These are phyloP conservation scores for Cynopterus brachyotis DNA, from an alignment of 2,113 vertebrate species.

Conservation along the genomic window DNA sequence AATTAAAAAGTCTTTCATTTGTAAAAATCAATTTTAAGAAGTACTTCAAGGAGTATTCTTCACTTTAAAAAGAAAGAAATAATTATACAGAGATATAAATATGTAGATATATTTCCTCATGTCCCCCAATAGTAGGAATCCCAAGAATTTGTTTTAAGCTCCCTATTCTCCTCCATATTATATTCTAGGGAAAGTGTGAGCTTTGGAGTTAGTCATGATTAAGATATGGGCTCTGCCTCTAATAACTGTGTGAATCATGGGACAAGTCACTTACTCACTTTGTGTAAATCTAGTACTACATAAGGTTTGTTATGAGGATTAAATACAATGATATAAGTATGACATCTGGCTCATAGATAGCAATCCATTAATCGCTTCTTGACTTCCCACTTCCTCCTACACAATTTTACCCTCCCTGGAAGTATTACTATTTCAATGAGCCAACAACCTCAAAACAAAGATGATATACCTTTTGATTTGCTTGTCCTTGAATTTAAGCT, in stretches of 20 bases:
- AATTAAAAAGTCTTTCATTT: neutral
- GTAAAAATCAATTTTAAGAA: slow-evolving; percentile 7
- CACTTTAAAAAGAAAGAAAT: neutral
- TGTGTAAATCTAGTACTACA: neutral
- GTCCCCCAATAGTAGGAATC: neutral
- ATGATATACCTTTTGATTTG: neutral
- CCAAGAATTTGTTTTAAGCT: neutral
- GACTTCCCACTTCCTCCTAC: neutral
- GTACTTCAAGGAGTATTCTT: neutral
- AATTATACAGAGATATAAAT: neutral
- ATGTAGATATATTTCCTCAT: neutral
- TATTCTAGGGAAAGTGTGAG: neutral
- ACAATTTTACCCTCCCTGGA: neutral
- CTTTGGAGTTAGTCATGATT: neutral
- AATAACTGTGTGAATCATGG: neutral
- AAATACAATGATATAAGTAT: neutral
- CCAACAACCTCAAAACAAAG: neutral
- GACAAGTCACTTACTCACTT: neutral
- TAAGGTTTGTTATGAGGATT: neutral
- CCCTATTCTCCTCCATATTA: neutral
- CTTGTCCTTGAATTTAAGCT: neutral
- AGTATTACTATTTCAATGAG: neutral
- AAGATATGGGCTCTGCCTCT: neutral
- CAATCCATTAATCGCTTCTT: neutral
- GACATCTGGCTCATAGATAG: neutral